Evolutionary conservation across 2,888 invertebrate species (phyloP), one percentile per base, ranked within the genome.

Genomic region (Resseliella maxima): DNA sequence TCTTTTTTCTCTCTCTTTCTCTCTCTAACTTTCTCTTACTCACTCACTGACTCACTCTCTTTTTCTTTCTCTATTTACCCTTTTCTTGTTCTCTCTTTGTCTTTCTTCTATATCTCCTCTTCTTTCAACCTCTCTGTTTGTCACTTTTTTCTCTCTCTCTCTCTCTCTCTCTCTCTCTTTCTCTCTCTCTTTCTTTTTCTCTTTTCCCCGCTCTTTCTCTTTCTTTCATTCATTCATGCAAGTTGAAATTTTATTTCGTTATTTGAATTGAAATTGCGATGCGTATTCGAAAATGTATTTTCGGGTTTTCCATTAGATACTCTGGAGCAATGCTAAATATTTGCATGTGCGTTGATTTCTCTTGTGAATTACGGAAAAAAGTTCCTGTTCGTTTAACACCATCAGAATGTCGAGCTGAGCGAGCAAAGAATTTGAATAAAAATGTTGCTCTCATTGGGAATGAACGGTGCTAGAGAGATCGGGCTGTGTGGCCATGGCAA

Each of bases 281-380:
- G 72, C 72, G 35, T 72, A 72, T 72, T 72, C 31, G 72, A 35
- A n/a, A 72, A 41, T 41, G 41, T 72, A 15, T 72, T 31, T 72
- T 72, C 31, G 1, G 31, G 72, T 72, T 21, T 50, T 59, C 72
- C 31, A 72, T 72, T 72, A 27, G 31, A 72, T 59, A 12, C 59
- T 72, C 72, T 72, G 18, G 31, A 72, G 72, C 72, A 31, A 72
- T 72, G 72, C 72, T 35, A 72, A 72, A 72, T 72, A 72, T 72
- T 72, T 72, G 72, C 72, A 72, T 72, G 72, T 72, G 72, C 72
- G 72, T 72, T 72, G 72, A 72, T 72, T 72, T 72, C 72, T 72
- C 72, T 72, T 31, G 72, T 72, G 72, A 72, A 72, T 72, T 72
- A 31, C 31, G 72, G n/a, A n/a, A 59, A 72, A 59, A 72, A 72